Evolutionary conservation across 2,888 invertebrate genomes (phyloP).

Genomic region (Metacarcinus magister): DNA sequence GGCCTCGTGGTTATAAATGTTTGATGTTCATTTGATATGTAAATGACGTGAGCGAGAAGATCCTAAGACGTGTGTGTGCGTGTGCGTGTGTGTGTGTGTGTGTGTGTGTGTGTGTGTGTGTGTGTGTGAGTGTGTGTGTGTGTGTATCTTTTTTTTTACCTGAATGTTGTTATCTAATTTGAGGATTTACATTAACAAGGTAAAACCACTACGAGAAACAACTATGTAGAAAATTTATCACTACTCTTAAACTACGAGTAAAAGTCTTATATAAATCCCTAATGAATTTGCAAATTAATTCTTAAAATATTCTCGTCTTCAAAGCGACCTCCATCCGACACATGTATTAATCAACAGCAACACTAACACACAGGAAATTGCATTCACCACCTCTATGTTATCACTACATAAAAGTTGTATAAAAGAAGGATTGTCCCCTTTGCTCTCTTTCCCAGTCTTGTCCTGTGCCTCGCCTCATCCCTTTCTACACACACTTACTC

Average conservation of each 20-base stretch:
- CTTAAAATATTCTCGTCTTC: not conserved
- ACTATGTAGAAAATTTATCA: not conserved
- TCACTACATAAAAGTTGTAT: not conserved
- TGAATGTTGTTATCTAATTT: not conserved
- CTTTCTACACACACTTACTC: not conserved
- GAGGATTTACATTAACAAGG: not conserved
- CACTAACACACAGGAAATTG: conserved; percentile 26
- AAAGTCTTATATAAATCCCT: not conserved
- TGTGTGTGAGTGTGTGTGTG: conserved; percentile 7
- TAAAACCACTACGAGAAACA: not conserved
- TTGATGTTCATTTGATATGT: conserved; percentile 1
- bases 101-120: conserved; percentile 9
- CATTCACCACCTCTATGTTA: not conserved
- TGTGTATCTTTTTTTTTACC: not conserved
- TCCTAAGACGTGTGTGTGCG: not conserved
- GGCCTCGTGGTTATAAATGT: not conserved
- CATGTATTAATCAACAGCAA: not conserved
- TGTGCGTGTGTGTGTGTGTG: conserved; percentile 15
- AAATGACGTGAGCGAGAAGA: not conserved
- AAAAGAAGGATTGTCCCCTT: not conserved
- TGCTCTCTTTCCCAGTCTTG: not conserved
- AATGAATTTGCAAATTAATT: not conserved
- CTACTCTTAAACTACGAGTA: not conserved
- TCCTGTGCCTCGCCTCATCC: not conserved
- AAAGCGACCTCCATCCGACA: not conserved